phyloP scores from a whole-genome alignment of 1,140 invertebrate species.

The Argopecten irradians region DNA sequence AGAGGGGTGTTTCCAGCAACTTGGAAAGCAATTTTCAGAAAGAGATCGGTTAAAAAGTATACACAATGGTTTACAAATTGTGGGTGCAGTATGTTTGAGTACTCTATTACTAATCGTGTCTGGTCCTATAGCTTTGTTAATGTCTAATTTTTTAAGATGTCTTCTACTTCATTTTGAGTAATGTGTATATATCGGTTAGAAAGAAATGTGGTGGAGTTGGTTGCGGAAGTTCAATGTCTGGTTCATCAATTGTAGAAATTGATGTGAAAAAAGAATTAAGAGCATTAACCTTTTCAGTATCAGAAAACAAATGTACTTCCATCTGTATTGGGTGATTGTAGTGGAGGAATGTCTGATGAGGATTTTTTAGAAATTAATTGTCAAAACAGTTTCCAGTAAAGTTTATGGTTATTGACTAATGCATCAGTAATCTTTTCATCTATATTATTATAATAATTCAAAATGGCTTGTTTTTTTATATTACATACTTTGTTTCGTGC shows the following conservation, averaged over 20 bases:
- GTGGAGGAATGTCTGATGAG: not conserved
- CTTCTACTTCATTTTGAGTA: not conserved
- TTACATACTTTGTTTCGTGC: no score
- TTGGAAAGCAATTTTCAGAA: not conserved
- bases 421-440: no score
- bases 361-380: not conserved
- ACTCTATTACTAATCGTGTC: no score
- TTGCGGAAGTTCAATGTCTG: not conserved
- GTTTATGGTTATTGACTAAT: no score
- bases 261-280: not conserved
- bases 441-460: no score
- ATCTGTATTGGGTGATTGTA: not conserved
- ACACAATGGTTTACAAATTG: not conserved
- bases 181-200: not conserved
- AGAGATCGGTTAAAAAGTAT: conserved; percentile 12
- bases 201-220: not conserved
- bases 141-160: not conserved
- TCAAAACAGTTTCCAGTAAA: not conserved
- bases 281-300: not conserved
- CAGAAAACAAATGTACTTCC: not conserved
- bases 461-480: no score
- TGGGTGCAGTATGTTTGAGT: not conserved
- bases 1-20: not conserved
- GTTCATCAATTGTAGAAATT: no score
- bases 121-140: not conserved